Conservation (phyloP, 1,140 invertebrate genomes). For the Heterodera schachtii region DNA sequence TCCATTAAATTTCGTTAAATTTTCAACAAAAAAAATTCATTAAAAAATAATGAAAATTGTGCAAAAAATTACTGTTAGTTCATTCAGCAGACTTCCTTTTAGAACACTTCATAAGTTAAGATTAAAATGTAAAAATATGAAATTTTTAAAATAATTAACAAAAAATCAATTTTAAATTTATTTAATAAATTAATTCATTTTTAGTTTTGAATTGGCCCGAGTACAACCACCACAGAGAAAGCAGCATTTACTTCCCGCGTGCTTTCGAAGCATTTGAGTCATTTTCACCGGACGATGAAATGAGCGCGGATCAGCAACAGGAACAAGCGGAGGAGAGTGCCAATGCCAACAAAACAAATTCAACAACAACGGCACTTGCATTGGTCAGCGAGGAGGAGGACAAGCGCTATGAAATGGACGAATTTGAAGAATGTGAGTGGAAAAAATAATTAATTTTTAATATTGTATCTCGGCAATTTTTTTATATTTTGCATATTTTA, state of each 20-base stretch:
- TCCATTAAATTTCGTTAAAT: too few species aligned
- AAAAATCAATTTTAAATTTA: neutral
- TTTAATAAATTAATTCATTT: neutral
- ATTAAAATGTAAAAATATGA: too few species aligned
- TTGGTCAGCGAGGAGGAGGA: neutral
- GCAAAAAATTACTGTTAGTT: too few species aligned
- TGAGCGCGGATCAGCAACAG: neutral
- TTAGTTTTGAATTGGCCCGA: conserved; percentile 60
- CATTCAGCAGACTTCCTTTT: too few species aligned
- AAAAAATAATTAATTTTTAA: too few species aligned
- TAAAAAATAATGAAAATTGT: too few species aligned
- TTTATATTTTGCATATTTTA: too few species aligned
- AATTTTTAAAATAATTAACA: too few species aligned
- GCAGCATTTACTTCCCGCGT: conserved; percentile 20
- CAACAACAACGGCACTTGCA: neutral
- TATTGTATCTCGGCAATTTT: too few species aligned
- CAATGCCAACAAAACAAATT: conserved; percentile 10
- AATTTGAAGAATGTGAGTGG: conserved; percentile 14
- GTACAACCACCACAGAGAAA: conserved; percentile 42
- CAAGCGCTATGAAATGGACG: neutral
- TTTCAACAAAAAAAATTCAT: too few species aligned
- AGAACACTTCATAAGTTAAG: too few species aligned
- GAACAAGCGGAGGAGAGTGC: neutral
- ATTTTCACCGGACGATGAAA: conserved; percentile 1
- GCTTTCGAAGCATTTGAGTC: conserved; percentile 21